Evolutionary conservation across 1,140 invertebrate species (phyloP).

Genomic region (Lasioglossum baleicum): DNA sequence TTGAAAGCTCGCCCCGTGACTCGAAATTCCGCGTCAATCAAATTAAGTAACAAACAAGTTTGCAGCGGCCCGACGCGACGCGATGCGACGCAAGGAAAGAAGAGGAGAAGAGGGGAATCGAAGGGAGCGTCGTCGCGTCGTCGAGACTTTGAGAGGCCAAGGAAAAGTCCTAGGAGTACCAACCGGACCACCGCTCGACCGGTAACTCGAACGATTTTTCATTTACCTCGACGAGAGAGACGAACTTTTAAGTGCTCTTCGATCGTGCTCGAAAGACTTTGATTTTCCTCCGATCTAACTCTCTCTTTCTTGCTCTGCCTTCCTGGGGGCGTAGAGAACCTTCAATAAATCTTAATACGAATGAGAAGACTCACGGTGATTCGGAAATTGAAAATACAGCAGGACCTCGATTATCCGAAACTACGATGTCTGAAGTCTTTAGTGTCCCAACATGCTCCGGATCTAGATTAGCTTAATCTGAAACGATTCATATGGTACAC

Average conservation of each 20-base stretch:
- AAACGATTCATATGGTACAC: no score
- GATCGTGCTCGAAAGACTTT: background rate
- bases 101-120: no score
- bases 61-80: background rate
- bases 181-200: background rate
- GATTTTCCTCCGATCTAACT: background rate
- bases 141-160: background rate
- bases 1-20: constrained; percentile 55
- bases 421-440: no score
- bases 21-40: constrained; percentile 42
- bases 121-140: no score
- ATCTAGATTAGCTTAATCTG: no score
- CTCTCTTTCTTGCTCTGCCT: no score
- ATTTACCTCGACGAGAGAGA: background rate
- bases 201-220: background rate
- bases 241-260: constrained; percentile 5
- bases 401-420: no score
- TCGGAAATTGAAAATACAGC: background rate
- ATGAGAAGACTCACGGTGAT: background rate
- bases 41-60: constrained; percentile 45
- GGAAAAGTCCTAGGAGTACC: background rate
- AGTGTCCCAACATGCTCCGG: no score
- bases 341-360: no score
- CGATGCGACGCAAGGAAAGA: no score
- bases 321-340: no score